Percentiles rank a stretch among this genome's conserved stretches.
phyloP scores from a whole-genome alignment of 2,113 vertebrate genomes.

The Leptocoma aspasia region DNA sequence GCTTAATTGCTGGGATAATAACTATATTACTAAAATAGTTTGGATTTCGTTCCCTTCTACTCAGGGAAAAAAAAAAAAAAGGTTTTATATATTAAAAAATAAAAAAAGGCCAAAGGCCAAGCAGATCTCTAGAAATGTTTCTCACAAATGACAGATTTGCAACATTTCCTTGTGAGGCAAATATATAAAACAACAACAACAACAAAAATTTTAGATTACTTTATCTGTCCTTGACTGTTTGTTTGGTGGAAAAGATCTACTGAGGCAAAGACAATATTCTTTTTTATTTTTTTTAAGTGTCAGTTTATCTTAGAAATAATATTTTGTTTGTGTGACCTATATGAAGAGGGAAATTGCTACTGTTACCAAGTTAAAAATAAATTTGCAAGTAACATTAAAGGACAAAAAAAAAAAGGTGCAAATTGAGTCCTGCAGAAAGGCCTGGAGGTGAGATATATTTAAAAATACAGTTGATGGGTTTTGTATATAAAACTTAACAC shows the following conservation, averaged over 20 bases:
- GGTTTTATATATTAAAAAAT: not conserved
- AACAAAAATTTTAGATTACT: not conserved
- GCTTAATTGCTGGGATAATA: not conserved
- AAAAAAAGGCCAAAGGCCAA: no score
- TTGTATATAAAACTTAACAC: not conserved
- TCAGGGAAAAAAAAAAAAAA: not conserved
- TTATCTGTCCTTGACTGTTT: not conserved
- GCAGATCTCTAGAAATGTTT: not conserved
- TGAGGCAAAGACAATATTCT: not conserved
- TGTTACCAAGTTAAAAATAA: not conserved
- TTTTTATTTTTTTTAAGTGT: not conserved
- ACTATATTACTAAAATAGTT: not conserved
- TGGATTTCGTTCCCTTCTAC: not conserved
- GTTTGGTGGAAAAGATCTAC: not conserved
- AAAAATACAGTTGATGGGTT: not conserved
- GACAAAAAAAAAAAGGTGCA: not conserved
- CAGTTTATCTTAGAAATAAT: not conserved
- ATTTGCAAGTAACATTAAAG: not conserved
- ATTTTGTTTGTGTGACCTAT: not conserved
- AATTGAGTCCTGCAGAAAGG: not conserved
- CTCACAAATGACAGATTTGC: not conserved
- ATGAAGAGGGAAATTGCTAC: not conserved
- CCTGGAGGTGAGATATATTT: not conserved
- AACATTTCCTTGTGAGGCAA: not conserved
- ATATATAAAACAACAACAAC: no score